Base-by-base conservation (phyloP, 2,797 vertebrate genomes). In the Sebastes reedi region DNA sequence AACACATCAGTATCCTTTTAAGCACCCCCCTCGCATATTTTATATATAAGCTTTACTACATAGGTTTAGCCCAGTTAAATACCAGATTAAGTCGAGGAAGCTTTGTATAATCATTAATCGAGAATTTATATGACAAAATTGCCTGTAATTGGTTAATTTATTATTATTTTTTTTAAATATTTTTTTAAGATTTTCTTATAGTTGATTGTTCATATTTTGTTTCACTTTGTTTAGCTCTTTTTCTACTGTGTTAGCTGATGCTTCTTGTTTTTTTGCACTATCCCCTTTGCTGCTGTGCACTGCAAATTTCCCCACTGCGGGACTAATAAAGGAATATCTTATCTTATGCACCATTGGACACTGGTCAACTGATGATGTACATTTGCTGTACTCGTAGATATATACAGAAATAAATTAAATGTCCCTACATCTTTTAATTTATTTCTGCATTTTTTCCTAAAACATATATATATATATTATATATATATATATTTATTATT, bases 41-140 rank as follows among this genome's bases (percentile, higher is more conserved):
- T 72, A 74, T 75, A 52, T 61, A 4, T 75, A 58, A 32, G 55
- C 58, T 69, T 77, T 72, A 72, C 32, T 65, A 42, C 25, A 22
- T 29, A 22, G 16, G 6, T 42, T 34, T 8, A 42, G 16, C 34
- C 13, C 18, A 20, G 13, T 29, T 6, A 72, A 67, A 82, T 70
- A n/a, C 29, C 16, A 36, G 14, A 74, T 59, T 13, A 59, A 64
- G 2, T 64, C 50, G 27, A 58, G 56, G 24, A 20, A 62, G 12
- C 42, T 34, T 14, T 50, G 12, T 34, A n/a, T 34, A n/a, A 75
- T 67, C 5, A 73, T 70, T 39, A 11, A 61, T 65, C 1, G 3
- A 59, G 3, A 75, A 52, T 71, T 34, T 3, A 30, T 25, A 59
- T 67, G 13, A 55, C 24, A 50, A 50, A 18, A 46, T 36, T 71